Evolutionary conservation across 2,797 vertebrate genomes (phyloP).

Genomic region (Coilia nasus): DNA sequence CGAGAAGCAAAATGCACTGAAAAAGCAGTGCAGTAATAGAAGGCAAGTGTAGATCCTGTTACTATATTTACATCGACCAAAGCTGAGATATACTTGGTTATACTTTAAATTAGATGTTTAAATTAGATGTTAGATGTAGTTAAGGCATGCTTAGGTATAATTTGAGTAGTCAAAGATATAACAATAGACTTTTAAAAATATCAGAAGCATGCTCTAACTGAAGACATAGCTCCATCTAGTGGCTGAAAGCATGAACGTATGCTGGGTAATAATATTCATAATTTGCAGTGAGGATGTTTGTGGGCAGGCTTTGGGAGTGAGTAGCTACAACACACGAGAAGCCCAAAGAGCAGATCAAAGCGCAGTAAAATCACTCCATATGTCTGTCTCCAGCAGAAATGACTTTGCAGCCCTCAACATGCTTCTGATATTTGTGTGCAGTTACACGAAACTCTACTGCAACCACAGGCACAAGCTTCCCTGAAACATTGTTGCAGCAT

Average conservation of each 20-base stretch:
- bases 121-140: background rate
- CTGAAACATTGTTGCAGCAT: conserved; percentile 62
- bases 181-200: background rate
- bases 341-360: background rate
- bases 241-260: background rate
- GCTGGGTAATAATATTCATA: background rate
- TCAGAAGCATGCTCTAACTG: background rate
- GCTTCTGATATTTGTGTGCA: conserved; percentile 56
- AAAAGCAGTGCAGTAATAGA: background rate
- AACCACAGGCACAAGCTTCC: conserved; percentile 64
- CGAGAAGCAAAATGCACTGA: background rate
- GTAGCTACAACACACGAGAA: background rate
- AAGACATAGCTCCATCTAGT: conserved; percentile 32
- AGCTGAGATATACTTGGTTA: background rate
- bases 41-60: background rate
- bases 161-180: background rate
- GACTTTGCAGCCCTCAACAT: conserved; percentile 48
- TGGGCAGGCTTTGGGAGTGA: background rate
- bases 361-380: conserved; percentile 22
- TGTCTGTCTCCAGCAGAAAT: conserved; percentile 39
- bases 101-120: background rate
- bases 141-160: too few relatives aligned
- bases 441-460: conserved; percentile 49
- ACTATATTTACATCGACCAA: background rate
- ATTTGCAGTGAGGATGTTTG: conserved; percentile 2